Conservation (phyloP, 2,113 vertebrate genomes). For the Phoenicopterus ruber region DNA sequence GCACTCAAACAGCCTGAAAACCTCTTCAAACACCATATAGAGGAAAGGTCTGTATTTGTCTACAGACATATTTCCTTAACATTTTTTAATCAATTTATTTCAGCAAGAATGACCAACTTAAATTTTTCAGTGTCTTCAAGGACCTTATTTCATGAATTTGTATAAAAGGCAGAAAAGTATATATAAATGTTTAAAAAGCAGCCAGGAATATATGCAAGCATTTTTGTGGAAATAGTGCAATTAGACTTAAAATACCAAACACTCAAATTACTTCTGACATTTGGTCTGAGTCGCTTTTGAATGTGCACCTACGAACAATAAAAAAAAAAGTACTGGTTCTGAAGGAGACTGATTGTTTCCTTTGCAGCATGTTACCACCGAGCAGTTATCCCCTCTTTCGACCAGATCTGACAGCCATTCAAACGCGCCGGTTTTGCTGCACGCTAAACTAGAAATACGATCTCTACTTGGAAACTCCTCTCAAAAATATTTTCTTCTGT, state of each 20-base stretch:
- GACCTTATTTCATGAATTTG: slow-evolving; percentile 12
- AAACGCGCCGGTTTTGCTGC: neutral
- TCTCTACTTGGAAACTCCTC: slow-evolving; percentile 31
- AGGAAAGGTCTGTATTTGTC: neutral
- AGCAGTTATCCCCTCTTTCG: neutral
- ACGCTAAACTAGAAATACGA: slow-evolving; percentile 19
- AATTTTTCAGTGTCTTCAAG: slow-evolving; percentile 40
- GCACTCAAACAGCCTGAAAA: neutral
- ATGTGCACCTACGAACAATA: slow-evolving; percentile 40
- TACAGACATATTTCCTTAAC: neutral
- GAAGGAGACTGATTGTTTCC: slow-evolving; percentile 34
- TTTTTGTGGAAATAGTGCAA: neutral
- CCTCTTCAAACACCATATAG: neutral
- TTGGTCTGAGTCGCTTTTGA: slow-evolving; percentile 8
- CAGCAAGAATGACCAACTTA: slow-evolving; percentile 16
- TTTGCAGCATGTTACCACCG: slow-evolving; percentile 11
- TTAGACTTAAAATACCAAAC: slow-evolving; percentile 35
- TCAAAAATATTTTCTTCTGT: slow-evolving; percentile 41
- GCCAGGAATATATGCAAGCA: neutral
- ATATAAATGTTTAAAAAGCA: slow-evolving; percentile 24
- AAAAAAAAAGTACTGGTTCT: neutral
- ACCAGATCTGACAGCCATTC: slow-evolving; percentile 20
- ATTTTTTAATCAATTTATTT: slow-evolving; percentile 10
- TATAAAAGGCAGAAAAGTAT: slow-evolving; percentile 21
- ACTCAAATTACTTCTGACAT: slow-evolving; percentile 29